These are phyloP conservation scores for Oreochromis grahami DNA, from an alignment of 2,797 vertebrate genomes.

Conservation along the genomic window DNA sequence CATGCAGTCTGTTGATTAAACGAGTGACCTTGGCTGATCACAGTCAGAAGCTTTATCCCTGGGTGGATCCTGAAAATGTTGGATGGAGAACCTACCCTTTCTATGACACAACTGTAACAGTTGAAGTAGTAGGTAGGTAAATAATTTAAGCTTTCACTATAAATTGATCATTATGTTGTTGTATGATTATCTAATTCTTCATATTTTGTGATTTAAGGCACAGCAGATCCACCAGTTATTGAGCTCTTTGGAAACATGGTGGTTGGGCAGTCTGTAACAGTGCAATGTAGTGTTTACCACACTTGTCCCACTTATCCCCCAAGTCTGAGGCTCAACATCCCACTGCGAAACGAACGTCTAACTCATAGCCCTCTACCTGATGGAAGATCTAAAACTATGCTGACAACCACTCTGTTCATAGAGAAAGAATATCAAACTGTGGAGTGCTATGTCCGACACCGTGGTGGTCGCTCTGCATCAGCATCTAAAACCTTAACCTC, in stretches of 20 bases:
- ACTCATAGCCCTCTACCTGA: rapidly evolving
- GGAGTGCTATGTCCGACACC: neutral
- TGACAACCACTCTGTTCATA: slow-evolving; percentile 1
- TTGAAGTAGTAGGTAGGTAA: slow-evolving; percentile 42
- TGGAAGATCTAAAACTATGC: neutral
- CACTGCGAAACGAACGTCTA: rapidly evolving
- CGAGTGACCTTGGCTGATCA: slow-evolving; percentile 11
- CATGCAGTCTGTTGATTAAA: slow-evolving; percentile 48
- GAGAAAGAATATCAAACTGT: slow-evolving; percentile 17
- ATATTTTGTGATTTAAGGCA: neutral
- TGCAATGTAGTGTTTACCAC: slow-evolving; percentile 37
- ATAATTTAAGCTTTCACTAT: neutral
- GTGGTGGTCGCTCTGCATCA: neutral
- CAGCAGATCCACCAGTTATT: neutral
- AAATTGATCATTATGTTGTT: neutral
- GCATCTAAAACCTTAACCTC: neutral
- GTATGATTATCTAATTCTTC: neutral
- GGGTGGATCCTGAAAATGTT: slow-evolving; percentile 66
- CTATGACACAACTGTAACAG: slow-evolving; percentile 50
- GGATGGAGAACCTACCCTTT: slow-evolving; percentile 3
- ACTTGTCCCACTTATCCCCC: slow-evolving; percentile 27
- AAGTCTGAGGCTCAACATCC: slow-evolving; percentile 18
- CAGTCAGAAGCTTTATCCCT: slow-evolving; percentile 53
- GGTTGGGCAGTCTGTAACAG: slow-evolving; percentile 33
- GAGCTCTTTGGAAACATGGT: neutral